Evolutionary conservation across 2,888 invertebrate species (phyloP).

Genomic region (Flabesymbios commensalis): DNA sequence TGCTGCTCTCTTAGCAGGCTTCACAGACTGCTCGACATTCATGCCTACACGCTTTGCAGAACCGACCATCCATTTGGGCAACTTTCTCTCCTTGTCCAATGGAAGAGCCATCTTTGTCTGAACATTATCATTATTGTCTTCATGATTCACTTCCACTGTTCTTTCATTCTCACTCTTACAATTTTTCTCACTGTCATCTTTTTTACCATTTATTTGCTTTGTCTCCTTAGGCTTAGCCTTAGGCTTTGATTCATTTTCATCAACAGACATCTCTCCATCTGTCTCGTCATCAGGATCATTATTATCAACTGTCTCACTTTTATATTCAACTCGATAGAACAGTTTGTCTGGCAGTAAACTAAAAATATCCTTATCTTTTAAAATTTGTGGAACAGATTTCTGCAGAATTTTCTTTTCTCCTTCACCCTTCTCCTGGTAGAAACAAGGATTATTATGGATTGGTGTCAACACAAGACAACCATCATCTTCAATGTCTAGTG

Average conservation of each 20-base stretch:
- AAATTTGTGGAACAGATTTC: slow-evolving; percentile 54
- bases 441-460: slow-evolving; percentile 62
- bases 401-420: slow-evolving; percentile 43
- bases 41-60: slow-evolving; percentile 20
- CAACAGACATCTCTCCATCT: too few relatives aligned
- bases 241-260: too few relatives aligned
- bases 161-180: background rate
- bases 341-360: slow-evolving; percentile 57
- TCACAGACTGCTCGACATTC: too few relatives aligned
- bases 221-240: too few relatives aligned
- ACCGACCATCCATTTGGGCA: slow-evolving; percentile 35
- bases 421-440: slow-evolving; percentile 48
- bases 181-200: background rate
- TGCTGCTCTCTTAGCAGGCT: too few relatives aligned
- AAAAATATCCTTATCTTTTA: slow-evolving; percentile 59
- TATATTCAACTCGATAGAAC: slow-evolving; percentile 29
- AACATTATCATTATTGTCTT: background rate
- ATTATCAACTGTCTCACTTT: background rate
- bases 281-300: too few relatives aligned
- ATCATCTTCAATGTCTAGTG: slow-evolving; percentile 53
- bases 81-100: slow-evolving; percentile 24
- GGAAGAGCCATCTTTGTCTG: slow-evolving; percentile 13
- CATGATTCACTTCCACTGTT: background rate
- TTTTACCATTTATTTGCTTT: background rate
- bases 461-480: slow-evolving; percentile 60